These are phyloP conservation scores for Antitype chi DNA, from an alignment of 2,888 invertebrate species.

Conservation along the genomic window DNA sequence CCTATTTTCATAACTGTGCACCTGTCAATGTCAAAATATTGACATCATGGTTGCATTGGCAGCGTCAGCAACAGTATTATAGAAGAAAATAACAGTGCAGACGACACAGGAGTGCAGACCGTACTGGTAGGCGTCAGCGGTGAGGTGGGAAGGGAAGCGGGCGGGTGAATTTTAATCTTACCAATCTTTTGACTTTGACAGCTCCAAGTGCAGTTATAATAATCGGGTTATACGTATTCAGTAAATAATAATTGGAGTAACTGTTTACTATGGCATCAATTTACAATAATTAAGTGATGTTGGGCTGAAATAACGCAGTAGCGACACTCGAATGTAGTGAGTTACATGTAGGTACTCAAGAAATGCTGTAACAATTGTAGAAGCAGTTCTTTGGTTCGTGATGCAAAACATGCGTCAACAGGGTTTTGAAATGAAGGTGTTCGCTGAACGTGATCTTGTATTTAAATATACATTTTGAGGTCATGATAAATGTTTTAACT, in stretches of 20 bases:
- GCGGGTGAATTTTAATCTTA: too few species aligned
- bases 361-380: constrained; percentile 5
- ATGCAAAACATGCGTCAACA: constrained; percentile 54
- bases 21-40: too few species aligned
- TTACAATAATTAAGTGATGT: background rate
- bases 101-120: too few species aligned
- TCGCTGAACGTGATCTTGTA: background rate
- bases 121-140: too few species aligned
- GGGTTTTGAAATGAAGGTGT: constrained; percentile 61
- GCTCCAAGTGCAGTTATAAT: too few species aligned
- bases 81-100: too few species aligned
- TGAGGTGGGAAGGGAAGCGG: too few species aligned
- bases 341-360: constrained; percentile 1
- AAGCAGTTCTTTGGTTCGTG: constrained; percentile 18
- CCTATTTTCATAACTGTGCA: too few species aligned
- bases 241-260: constrained; percentile 9
- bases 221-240: background rate
- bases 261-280: background rate
- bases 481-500: constrained; percentile 5
- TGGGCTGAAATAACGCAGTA: constrained; percentile 3
- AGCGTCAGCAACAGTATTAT: too few species aligned
- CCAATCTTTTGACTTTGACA: too few species aligned
- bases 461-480: constrained; percentile 5
- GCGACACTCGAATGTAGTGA: background rate
- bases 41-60: too few species aligned